Evolutionary conservation across 1,140 invertebrate genomes (phyloP), one percentile per base, ranked within the genome.

Genomic region (Drosophila busckii): DNA sequence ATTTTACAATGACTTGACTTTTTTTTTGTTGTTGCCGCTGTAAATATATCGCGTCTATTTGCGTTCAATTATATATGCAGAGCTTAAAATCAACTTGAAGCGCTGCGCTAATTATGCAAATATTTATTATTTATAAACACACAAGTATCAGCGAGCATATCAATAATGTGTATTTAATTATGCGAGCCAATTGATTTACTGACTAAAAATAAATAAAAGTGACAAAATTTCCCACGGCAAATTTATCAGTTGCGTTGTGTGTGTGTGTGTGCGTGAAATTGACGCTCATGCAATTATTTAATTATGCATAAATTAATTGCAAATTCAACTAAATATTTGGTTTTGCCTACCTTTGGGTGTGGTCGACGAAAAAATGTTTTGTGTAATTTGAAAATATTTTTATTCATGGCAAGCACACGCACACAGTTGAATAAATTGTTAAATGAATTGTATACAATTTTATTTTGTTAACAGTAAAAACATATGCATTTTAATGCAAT

Each of bases 261-360:
- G 34, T 26, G 9, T 4, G 8, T 25, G 5, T 6, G 7, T 17
- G 7, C 17, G n/a, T 9, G 15, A 15, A 44, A 22, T 42, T 28
- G n/a, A n/a, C n/a, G 19, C 55, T 61, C 58, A 54, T 58, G 40
- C 66, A 67, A 63, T 62, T 42, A 63, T 67, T 78, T 78, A 76
- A 76, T 76, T 78, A 70, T 76, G 71, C 71, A 67, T 80, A 42
- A 60, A 46, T 69, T 50, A 63, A 46, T 55, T 50, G 66, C 41
- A 65, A 50, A 42, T 48, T 44, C 25, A 17, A 19, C n/a, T 48
- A 38, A 49, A n/a, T n/a, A n/a, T n/a, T n/a, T 48, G 32, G 3
- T 34, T 26, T 12, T 7, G 6, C 22, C 6, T 13, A 38, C 22
- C 19, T 17, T 35, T 34, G 41, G 61, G 49, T 28, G 44, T 29